phyloP scores from a whole-genome alignment of 2,113 vertebrate genomes.

The Cololabis saira region DNA sequence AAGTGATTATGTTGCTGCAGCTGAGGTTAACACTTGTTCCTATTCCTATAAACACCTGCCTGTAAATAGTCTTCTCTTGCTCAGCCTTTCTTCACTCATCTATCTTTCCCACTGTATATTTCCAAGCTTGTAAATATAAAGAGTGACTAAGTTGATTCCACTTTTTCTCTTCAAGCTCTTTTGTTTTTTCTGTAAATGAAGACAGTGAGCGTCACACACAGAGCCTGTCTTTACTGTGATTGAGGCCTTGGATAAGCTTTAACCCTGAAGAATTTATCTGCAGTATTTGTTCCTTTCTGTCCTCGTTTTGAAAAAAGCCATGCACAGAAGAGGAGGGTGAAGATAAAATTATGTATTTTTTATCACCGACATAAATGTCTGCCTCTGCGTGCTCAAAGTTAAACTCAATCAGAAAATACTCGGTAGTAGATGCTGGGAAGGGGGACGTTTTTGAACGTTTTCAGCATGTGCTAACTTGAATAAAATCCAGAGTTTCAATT shows the following conservation, averaged over 20 bases:
- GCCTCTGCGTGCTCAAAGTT: slow-evolving; percentile 34
- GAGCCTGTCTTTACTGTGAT: slow-evolving; percentile 53
- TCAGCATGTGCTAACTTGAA: slow-evolving; percentile 74
- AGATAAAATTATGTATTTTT: slow-evolving; percentile 48
- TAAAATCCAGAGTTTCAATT: slow-evolving; percentile 77
- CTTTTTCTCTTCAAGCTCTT: slow-evolving; percentile 55
- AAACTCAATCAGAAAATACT: slow-evolving; percentile 36
- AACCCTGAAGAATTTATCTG: slow-evolving; percentile 50
- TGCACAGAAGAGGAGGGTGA: slow-evolving; percentile 56
- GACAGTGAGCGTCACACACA: slow-evolving; percentile 30
- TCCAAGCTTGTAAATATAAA: slow-evolving; percentile 74
- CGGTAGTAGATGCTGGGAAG: slow-evolving; percentile 19
- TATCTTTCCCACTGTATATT: slow-evolving; percentile 64
- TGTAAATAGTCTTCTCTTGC: slow-evolving; percentile 74
- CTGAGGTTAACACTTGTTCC: slow-evolving; percentile 36
- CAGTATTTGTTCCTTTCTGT: slow-evolving; percentile 45
- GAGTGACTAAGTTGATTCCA: slow-evolving; percentile 44
- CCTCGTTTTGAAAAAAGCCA: slow-evolving; percentile 48
- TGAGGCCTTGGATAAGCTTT: slow-evolving; percentile 64
- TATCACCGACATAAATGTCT: slow-evolving; percentile 43
- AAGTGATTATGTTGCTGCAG: slow-evolving; percentile 45
- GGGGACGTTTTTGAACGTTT: slow-evolving; percentile 31
- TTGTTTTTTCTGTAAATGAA: slow-evolving; percentile 42
- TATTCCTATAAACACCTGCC: slow-evolving; percentile 36
- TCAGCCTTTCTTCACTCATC: slow-evolving; percentile 31